phyloP scores from a whole-genome alignment of 2,888 invertebrate species.

The Spisula subtruncata region DNA sequence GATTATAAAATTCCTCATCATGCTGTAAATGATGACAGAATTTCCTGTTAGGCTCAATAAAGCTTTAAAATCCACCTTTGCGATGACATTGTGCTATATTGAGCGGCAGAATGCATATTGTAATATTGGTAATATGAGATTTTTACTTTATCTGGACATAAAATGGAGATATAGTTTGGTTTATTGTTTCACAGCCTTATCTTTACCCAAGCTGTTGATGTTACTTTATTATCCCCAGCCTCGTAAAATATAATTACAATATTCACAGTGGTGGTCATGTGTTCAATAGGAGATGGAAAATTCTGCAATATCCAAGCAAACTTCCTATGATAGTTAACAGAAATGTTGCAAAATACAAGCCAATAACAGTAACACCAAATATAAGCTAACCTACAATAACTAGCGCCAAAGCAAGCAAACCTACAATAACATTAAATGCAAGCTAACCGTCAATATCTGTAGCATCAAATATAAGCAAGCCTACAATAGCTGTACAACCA shows the following conservation, averaged over 20 bases:
- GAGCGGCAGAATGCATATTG: background rate
- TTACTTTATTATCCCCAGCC: background rate
- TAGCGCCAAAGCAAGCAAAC: too few species aligned
- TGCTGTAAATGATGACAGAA: background rate
- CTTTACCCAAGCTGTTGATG: constrained; percentile 7
- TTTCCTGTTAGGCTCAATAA: background rate
- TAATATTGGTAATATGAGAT: constrained; percentile 27
- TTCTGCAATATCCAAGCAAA: too few species aligned
- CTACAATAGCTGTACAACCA: too few species aligned
- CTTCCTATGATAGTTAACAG: too few species aligned
- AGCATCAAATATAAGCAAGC: too few species aligned
- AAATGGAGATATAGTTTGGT: constrained; percentile 11
- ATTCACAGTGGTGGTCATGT: background rate
- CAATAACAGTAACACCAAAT: too few species aligned
- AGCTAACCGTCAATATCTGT: too few species aligned
- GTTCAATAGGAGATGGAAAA: too few species aligned
- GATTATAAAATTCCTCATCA: background rate
- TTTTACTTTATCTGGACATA: constrained; percentile 32
- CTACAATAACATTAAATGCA: too few species aligned
- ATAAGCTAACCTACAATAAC: too few species aligned
- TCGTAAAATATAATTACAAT: constrained; percentile 39
- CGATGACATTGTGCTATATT: constrained; percentile 4
- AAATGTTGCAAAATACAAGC: too few species aligned
- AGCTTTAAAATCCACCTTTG: background rate
- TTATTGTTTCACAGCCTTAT: constrained; percentile 36